These are phyloP conservation scores for Reticulitermes speratus DNA, from an alignment of 1,140 invertebrate species.

Conservation along the genomic window DNA sequence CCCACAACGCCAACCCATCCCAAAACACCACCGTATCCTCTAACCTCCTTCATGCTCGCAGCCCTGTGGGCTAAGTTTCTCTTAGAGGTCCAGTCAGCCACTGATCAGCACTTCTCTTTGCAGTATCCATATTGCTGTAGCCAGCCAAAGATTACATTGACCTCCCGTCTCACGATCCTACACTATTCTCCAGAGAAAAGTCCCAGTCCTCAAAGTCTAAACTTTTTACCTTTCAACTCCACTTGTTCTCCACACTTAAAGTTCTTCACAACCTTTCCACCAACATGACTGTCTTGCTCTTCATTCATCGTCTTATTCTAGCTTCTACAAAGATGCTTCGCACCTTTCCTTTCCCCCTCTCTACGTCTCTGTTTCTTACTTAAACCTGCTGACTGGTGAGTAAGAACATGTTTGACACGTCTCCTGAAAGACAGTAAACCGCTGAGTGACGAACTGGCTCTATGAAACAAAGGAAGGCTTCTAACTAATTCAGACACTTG, in stretches of 20 bases:
- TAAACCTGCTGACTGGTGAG: neutral
- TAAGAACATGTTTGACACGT: neutral
- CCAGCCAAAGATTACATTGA: constrained; percentile 11
- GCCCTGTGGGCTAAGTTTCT: neutral
- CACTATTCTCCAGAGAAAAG: neutral
- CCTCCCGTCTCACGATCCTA: neutral
- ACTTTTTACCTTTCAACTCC: constrained; percentile 7
- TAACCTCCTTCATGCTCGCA: neutral
- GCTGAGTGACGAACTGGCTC: neutral
- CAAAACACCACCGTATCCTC: neutral
- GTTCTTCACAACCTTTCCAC: neutral
- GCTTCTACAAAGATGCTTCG: neutral
- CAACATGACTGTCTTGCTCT: neutral
- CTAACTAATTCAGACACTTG: constrained; percentile 7
- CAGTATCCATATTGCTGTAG: constrained; percentile 11
- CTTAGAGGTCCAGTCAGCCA: neutral
- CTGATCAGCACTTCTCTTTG: constrained; percentile 7
- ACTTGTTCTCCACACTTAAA: constrained; percentile 7
- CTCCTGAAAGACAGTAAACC: constrained; percentile 15
- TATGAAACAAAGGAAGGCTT: neutral
- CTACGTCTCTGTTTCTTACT: neutral
- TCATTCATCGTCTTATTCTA: neutral
- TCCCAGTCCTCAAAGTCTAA: neutral
- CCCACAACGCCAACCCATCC: neutral
- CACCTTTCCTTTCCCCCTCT: neutral